These are phyloP conservation scores for Halcyon leucocephala DNA, from an alignment of 2,797 vertebrate species.

Conservation along the genomic window DNA sequence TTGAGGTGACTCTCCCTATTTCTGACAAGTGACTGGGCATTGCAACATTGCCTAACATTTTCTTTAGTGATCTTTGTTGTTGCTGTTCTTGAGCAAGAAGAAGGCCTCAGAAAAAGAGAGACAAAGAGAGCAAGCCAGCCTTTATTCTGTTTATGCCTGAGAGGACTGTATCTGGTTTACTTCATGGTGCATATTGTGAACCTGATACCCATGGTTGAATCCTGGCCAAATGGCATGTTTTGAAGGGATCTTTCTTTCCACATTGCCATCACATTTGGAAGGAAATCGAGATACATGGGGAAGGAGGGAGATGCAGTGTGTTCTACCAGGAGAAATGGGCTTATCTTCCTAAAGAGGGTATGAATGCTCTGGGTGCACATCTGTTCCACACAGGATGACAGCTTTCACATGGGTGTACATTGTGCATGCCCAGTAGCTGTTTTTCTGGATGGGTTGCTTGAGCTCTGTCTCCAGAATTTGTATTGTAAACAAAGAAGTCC, in stretches of 20 bases:
- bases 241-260: background rate
- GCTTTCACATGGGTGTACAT: fast-evolving
- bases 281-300: fast-evolving
- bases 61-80: background rate
- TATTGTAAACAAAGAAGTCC: background rate
- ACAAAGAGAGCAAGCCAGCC: background rate
- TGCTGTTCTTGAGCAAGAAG: background rate
- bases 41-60: fast-evolving
- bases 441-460: background rate
- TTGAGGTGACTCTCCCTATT: background rate
- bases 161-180: background rate
- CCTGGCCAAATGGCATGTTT: background rate
- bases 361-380: background rate
- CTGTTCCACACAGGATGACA: fast-evolving
- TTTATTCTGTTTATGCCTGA: background rate
- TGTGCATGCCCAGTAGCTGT: background rate
- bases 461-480: background rate
- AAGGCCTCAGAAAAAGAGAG: background rate
- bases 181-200: background rate
- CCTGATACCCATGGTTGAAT: background rate
- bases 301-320: background rate
- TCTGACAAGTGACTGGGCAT: background rate
- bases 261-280: background rate
- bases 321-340: background rate
- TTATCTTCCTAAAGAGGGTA: background rate